These are phyloP conservation scores for Sula dactylatra DNA, from an alignment of 2,113 vertebrate genomes.

Conservation along the genomic window DNA sequence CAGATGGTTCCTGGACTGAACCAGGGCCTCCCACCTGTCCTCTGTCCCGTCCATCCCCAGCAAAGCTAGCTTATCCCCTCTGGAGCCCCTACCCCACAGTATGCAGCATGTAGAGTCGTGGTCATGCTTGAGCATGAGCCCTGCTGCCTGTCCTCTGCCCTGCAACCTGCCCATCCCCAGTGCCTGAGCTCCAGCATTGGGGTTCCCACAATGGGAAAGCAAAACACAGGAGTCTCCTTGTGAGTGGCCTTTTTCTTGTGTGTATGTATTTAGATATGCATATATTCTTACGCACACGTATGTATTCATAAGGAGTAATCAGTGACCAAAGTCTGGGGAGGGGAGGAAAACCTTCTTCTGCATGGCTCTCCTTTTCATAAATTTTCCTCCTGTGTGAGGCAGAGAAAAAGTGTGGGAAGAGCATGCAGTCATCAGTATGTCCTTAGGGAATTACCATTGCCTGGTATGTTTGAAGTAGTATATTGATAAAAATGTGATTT, in stretches of 20 bases:
- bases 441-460: not conserved
- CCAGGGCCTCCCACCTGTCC: not conserved
- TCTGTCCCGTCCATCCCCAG: not conserved
- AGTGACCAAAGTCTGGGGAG: not conserved
- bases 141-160: not conserved
- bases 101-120: not conserved
- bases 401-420: not conserved
- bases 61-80: not conserved
- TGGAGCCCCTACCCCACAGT: rapidly evolving
- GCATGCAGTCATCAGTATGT: not conserved
- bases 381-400: not conserved
- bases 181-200: rapidly evolving
- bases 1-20: not conserved
- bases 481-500: slow-evolving; percentile 13
- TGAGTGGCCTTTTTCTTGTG: not conserved
- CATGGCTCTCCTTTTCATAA: not conserved
- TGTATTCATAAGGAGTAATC: not conserved
- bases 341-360: not conserved
- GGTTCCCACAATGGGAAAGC: not conserved
- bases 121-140: not conserved
- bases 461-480: not conserved
- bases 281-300: not conserved
- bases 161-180: rapidly evolving
- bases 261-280: not conserved
- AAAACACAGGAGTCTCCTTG: not conserved